phyloP scores from a whole-genome alignment of 2,797 vertebrate genomes.

The Chromis chromis region DNA sequence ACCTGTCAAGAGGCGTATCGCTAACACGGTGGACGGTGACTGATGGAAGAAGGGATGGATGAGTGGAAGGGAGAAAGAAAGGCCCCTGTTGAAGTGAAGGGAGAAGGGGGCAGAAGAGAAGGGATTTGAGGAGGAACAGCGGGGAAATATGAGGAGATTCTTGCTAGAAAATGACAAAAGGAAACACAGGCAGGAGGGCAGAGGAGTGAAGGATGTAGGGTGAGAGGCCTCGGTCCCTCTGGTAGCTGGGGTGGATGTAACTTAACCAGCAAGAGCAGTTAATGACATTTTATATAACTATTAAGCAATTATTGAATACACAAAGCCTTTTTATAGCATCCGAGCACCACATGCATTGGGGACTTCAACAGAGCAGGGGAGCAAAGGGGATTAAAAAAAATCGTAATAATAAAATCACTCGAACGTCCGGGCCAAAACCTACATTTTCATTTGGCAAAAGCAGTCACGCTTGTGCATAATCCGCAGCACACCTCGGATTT shows the following conservation, averaged over 20 bases:
- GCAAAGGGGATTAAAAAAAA: slow-evolving; percentile 79
- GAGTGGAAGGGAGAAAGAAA: slow-evolving; percentile 23
- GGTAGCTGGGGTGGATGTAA: slow-evolving; percentile 73
- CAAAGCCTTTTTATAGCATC: slow-evolving; percentile 90
- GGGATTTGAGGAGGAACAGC: slow-evolving; percentile 13
- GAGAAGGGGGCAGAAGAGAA: slow-evolving; percentile 1
- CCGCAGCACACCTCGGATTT: slow-evolving; percentile 88
- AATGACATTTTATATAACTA: slow-evolving; percentile 86
- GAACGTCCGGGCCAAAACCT: slow-evolving; percentile 88
- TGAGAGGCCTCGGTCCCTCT: slow-evolving; percentile 51
- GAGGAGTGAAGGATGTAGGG: slow-evolving; percentile 34
- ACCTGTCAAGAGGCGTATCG: slow-evolving; percentile 55
- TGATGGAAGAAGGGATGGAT: slow-evolving; percentile 38
- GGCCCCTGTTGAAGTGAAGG: background rate
- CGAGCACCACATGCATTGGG: slow-evolving; percentile 74
- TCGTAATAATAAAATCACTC: slow-evolving; percentile 71
- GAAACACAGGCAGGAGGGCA: slow-evolving; percentile 34
- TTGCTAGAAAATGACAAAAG: slow-evolving; percentile 32
- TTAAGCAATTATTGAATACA: slow-evolving; percentile 90
- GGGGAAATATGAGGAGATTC: slow-evolving; percentile 30
- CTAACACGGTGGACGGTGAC: slow-evolving; percentile 53
- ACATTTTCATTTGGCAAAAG: slow-evolving; percentile 92
- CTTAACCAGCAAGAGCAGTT: slow-evolving; percentile 79
- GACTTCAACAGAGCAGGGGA: slow-evolving; percentile 75
- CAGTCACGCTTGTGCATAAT: slow-evolving; percentile 88